phyloP scores from a whole-genome alignment of 1,140 invertebrate genomes.

The Drosophila lacteicornis region DNA sequence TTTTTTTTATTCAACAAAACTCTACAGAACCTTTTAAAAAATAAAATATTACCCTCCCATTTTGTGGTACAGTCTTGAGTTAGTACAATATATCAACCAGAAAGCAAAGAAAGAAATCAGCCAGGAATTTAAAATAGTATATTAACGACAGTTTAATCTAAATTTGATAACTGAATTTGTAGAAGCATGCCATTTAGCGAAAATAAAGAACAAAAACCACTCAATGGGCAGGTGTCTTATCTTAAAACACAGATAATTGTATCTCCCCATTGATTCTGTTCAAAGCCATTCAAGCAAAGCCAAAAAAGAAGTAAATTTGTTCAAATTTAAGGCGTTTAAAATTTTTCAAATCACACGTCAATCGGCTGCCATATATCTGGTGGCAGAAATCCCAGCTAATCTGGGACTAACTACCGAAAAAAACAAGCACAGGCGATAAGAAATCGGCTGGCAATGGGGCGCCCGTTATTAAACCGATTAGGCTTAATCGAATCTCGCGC shows the following conservation, averaged over 20 bases:
- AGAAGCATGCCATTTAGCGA: background rate
- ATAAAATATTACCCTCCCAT: too few species aligned
- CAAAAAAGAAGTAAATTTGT: background rate
- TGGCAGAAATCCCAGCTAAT: conserved; percentile 39
- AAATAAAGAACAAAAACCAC: background rate
- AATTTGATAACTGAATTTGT: conserved; percentile 17
- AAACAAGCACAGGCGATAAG: conserved; percentile 14
- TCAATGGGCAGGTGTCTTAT: background rate
- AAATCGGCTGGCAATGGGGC: conserved; percentile 17
- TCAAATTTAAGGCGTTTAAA: background rate
- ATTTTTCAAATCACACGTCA: conserved; percentile 4
- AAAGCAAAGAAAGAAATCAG: background rate
- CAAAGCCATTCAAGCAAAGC: background rate
- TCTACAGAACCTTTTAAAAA: background rate
- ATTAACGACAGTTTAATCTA: conserved; percentile 14
- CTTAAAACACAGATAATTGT: conserved; percentile 11
- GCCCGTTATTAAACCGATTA: conserved; percentile 43
- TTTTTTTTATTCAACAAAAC: background rate
- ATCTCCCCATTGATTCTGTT: background rate
- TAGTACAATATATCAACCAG: background rate
- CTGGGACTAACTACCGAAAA: conserved; percentile 18
- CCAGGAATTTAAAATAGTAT: conserved; percentile 1
- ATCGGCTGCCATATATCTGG: background rate
- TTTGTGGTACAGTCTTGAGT: too few species aligned
- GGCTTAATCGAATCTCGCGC: conserved; percentile 44